These are phyloP conservation scores for Metopia argyrocephala DNA, from an alignment of 2,888 invertebrate genomes.

Conservation along the genomic window DNA sequence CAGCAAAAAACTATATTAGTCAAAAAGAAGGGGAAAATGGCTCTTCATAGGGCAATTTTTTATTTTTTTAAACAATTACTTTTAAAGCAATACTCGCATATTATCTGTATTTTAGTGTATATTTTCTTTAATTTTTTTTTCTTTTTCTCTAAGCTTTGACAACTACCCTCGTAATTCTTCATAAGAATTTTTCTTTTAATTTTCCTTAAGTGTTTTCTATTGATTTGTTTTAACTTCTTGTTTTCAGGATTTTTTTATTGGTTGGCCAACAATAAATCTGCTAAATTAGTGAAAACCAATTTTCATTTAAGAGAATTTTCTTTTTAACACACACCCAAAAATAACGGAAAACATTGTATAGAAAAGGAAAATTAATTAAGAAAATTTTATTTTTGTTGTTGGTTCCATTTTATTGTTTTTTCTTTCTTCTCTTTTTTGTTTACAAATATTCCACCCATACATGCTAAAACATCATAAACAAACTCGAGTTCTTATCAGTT, in stretches of 20 bases:
- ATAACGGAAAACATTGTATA: background rate
- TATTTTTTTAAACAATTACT: too few species aligned
- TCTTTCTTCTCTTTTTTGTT: background rate
- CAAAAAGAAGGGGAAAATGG: too few species aligned
- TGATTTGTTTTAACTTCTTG: background rate
- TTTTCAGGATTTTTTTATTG: background rate
- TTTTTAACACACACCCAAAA: slow-evolving; percentile 12
- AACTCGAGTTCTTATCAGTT: slow-evolving; percentile 48
- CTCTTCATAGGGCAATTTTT: too few species aligned
- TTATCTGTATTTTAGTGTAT: too few species aligned
- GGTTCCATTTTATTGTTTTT: background rate
- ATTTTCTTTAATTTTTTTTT: too few species aligned
- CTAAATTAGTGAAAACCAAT: background rate
- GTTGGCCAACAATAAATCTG: background rate
- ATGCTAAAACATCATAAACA: slow-evolving; percentile 22
- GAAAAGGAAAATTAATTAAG: slow-evolving; percentile 17
- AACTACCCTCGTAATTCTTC: background rate
- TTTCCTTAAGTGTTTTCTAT: background rate
- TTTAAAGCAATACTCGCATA: too few species aligned
- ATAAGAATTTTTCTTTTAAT: background rate
- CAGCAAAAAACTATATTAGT: too few species aligned
- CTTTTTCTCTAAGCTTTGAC: too few species aligned
- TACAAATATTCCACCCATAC: slow-evolving; percentile 15
- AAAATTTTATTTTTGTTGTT: slow-evolving; percentile 10
- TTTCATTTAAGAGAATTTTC: background rate